These are phyloP conservation scores for Ommatoiulus sabulosus DNA, from an alignment of 2,888 invertebrate species.

Conservation along the genomic window DNA sequence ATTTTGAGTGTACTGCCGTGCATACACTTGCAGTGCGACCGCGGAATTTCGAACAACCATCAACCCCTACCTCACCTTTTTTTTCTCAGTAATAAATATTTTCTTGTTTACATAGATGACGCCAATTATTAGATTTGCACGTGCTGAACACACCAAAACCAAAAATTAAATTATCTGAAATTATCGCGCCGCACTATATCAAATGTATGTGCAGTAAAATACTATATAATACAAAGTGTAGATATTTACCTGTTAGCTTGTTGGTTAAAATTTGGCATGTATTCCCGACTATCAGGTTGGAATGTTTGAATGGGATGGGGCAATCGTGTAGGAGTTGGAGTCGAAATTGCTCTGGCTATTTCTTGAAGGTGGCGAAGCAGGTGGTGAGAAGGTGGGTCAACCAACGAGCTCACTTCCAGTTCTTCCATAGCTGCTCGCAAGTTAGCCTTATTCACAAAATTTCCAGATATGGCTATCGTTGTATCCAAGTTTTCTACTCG, in stretches of 20 bases:
- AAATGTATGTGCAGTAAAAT: too few relatives aligned
- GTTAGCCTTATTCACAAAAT: slow-evolving; percentile 65
- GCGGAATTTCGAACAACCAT: too few relatives aligned
- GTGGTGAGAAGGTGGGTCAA: slow-evolving; percentile 62
- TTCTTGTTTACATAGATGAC: too few relatives aligned
- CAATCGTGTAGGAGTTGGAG: slow-evolving; percentile 52
- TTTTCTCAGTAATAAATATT: too few relatives aligned
- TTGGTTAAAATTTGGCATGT: slow-evolving; percentile 54
- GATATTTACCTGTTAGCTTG: slow-evolving; percentile 56
- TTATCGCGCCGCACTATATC: too few relatives aligned
- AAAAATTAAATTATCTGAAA: too few relatives aligned
- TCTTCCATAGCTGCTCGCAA: slow-evolving; percentile 63
- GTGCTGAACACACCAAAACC: too few relatives aligned
- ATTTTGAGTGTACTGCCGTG: too few relatives aligned
- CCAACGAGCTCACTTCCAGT: slow-evolving; percentile 63
- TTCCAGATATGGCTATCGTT: slow-evolving; percentile 66
- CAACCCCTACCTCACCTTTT: too few relatives aligned
- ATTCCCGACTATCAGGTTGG: slow-evolving; percentile 55
- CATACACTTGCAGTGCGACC: too few relatives aligned
- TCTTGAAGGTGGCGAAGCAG: slow-evolving; percentile 57
- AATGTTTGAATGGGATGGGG: slow-evolving; percentile 55
- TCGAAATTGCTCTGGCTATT: slow-evolving; percentile 51
- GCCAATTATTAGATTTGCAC: too few relatives aligned
- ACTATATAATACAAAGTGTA: too few relatives aligned
- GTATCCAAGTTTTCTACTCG: slow-evolving; percentile 64